Evolutionary conservation across 1,140 invertebrate genomes (phyloP), one percentile per base, ranked within the genome.

Genomic region (Drosophila sechellia): DNA sequence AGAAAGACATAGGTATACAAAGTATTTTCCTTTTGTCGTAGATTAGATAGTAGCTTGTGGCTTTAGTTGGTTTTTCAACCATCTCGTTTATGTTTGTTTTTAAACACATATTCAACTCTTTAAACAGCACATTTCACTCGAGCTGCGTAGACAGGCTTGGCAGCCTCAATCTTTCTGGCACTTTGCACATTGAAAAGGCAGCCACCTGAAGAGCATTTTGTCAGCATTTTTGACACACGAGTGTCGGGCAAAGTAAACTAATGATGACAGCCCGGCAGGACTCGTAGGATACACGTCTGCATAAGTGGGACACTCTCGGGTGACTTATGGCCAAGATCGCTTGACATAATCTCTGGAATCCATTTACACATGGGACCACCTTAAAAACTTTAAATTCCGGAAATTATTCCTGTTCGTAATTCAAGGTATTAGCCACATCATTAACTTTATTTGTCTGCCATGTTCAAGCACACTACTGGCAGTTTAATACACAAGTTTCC

Each of bases 171-270:
- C 52, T 71, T 71, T 71, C 68, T 48, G 65, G 49, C 52, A 70
- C 68, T 71, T 70, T 69, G 65, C 68, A 56, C 65, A 22, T 40
- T 53, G 37, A 71, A 71, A 52, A 49, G 66, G 68, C 64, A 49
- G 65, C 64, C 42, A 57, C 50, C 50, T 70, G 63, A 69, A 69
- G 64, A 70, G 66, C 66, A 70, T 70, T 70, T 70, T 57, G 66
- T 35, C 66, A 70, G 66, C 66, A 56, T 65, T 70, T 50, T 52
- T 48, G 66, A 70, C 66, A 70, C 66, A 57, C 50, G 66, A 70
- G 66, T 70, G 66, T 70, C 64, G 69, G 66, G 40, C 66, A 70
- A 70, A 57, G 64, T 70, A 69, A 70, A 70, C 66, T 70, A 70
- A 70, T 70, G 66, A 70, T 37, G 64, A 70, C 66, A 70, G 64